Percentiles rank a stretch among this genome's conserved stretches.
These are phyloP conservation scores for Cotesia congregata DNA, from an alignment of 2,888 invertebrate species.

Conservation along the genomic window DNA sequence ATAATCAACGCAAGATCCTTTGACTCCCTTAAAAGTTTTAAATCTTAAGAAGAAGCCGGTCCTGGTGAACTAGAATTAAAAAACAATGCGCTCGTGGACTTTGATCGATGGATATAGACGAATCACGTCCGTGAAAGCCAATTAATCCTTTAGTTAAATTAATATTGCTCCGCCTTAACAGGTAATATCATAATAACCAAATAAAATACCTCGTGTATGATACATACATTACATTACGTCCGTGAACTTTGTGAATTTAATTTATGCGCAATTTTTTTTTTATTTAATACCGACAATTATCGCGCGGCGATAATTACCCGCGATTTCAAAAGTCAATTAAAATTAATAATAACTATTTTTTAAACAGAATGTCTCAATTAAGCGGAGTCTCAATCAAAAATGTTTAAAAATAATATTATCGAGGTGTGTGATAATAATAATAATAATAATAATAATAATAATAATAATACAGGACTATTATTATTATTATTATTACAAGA, in stretches of 20 bases:
- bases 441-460: slow-evolving; percentile 14
- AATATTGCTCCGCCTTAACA: slow-evolving; percentile 16
- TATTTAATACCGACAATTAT: too few relatives aligned
- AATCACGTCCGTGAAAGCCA: slow-evolving; percentile 36
- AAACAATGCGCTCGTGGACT: slow-evolving; percentile 39
- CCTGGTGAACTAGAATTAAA: slow-evolving; percentile 31
- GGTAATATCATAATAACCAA: slow-evolving; percentile 8
- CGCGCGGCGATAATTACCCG: too few relatives aligned
- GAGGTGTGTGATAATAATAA: background rate
- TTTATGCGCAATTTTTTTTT: background rate
- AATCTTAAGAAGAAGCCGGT: slow-evolving; percentile 1
- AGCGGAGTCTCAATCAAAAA: too few relatives aligned
- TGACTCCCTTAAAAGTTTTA: background rate
- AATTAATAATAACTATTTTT: too few relatives aligned
- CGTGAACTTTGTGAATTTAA: slow-evolving; percentile 2
- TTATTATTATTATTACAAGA: slow-evolving; percentile 43
- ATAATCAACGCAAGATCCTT: background rate
- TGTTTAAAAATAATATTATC: background rate
- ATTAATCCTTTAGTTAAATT: slow-evolving; percentile 33
- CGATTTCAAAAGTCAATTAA: too few relatives aligned
- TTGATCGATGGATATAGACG: slow-evolving; percentile 45
- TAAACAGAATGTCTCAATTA: too few relatives aligned
- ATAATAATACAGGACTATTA: slow-evolving; percentile 27
- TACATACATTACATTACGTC: background rate
- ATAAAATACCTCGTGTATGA: too few relatives aligned